A percentile compares a stretch with the other conserved stretches of the same genome.
Conservation (phyloP, 2,113 vertebrate species). For the Clinocottus analis region DNA sequence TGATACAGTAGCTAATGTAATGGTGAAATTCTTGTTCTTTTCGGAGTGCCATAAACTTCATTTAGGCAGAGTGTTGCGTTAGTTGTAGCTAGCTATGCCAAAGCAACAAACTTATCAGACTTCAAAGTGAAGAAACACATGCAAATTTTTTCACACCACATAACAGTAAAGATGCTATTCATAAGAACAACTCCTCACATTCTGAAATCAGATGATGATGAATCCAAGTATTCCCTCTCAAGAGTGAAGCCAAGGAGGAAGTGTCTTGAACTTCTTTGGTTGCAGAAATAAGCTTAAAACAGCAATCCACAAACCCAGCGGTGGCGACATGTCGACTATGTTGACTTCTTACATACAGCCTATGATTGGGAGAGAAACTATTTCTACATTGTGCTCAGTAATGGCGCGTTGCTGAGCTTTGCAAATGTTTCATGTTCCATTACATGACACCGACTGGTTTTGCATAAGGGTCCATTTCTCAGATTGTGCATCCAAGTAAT, state of each 20-base stretch:
- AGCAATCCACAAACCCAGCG: no score
- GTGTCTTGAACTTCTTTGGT: no score
- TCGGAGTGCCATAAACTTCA: slow-evolving; percentile 12
- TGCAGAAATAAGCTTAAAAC: no score
- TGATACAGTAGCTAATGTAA: neutral
- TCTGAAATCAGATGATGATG: no score
- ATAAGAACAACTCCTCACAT: slow-evolving; percentile 4
- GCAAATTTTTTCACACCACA: neutral
- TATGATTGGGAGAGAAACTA: slow-evolving; percentile 8
- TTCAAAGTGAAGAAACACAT: neutral
- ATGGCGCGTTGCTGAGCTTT: slow-evolving; percentile 24
- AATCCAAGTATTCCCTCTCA: no score
- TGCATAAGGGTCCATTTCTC: slow-evolving; percentile 22
- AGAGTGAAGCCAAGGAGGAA: no score
- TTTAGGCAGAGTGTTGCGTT: slow-evolving; percentile 20
- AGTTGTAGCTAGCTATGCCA: slow-evolving; percentile 7
- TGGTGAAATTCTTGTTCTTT: neutral
- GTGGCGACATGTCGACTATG: no score
- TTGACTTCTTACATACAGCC: no score
- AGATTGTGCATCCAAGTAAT: neutral
- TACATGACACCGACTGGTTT: slow-evolving; percentile 25
- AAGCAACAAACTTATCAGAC: slow-evolving; percentile 39
- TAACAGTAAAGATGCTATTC: neutral
- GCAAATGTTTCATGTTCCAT: slow-evolving; percentile 12
- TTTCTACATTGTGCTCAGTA: neutral